Base-by-base conservation (phyloP, 2,113 vertebrate genomes). In the Geococcyx californianus region DNA sequence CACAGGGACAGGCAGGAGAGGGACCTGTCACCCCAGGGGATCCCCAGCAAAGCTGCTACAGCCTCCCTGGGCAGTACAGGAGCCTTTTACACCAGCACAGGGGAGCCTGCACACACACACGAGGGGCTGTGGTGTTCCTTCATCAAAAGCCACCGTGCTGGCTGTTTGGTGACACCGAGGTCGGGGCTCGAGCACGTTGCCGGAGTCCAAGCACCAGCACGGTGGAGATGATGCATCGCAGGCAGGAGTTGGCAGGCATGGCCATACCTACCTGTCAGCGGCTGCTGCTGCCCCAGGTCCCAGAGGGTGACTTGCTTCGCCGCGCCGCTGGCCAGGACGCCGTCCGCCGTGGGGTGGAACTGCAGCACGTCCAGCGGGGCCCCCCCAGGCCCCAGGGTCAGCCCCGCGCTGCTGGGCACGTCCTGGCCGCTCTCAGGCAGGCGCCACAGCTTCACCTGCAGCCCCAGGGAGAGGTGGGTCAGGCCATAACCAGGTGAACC, bases 371-470 rank as follows among this genome's bases (percentile, higher is more conserved):
- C 98, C 84, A 99, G 95, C 0, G 95, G 88, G 10, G 94, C 95
- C 0, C 90, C 98, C 4, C 86, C 92, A 0, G 98, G 98, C 60
- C 87, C 96, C 84, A 99, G 96, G 23, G 98, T 98, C 59, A 98
- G 88, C 47, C 98, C 98, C 0, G 98, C 91, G 0, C 12, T 77
- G 3, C 80, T 12, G 3, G 98, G 97, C 89, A 98, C 67, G 34
- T 97, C 96, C 87, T 97, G 97, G 70, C 97, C 85, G 0, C 72
- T 16, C 21, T 98, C 78, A 1, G 97, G 97, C 87, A 99, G 80
- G 42, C 92, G 98, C 99, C 99, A 99, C 77, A 99, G 87, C 95
- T 99, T 99, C 92, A 99, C 98, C 99, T 99, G 96, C 40, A 36
- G 70, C 23, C 47, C 76, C 60, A 42, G 70, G 11, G 58, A 91